These are phyloP conservation scores for Lithophane socia DNA, from an alignment of 2,888 invertebrate genomes.

Conservation along the genomic window DNA sequence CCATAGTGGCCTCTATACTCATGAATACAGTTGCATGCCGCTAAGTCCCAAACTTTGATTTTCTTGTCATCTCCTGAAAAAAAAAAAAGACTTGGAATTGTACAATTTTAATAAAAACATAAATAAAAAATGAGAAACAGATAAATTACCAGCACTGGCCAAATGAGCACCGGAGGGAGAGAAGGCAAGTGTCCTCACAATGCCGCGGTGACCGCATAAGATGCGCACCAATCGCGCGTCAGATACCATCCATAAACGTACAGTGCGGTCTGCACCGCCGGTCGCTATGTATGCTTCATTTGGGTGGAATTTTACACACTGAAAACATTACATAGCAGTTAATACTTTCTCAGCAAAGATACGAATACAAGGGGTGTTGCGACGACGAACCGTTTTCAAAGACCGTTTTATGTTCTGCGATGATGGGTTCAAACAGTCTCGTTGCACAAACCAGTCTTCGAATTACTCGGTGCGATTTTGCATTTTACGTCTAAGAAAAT, in stretches of 20 bases:
- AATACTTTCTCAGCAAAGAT: neutral
- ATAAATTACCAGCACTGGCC: conserved; percentile 93
- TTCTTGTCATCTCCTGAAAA: conserved; percentile 92
- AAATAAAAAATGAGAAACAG: conserved; percentile 1
- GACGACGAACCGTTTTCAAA: no score
- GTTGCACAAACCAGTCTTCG: no score
- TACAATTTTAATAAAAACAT: neutral
- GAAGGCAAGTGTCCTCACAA: conserved; percentile 94
- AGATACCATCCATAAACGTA: conserved; percentile 96
- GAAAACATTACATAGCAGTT: conserved; percentile 30
- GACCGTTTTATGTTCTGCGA: no score
- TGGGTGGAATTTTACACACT: conserved; percentile 97
- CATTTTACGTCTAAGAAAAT: no score
- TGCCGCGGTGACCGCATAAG: conserved; percentile 94
- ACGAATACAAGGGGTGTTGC: neutral
- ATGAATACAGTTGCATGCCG: conserved; percentile 91
- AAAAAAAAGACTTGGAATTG: neutral
- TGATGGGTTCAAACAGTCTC: no score
- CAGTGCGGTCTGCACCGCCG: conserved; percentile 97
- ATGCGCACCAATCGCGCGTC: conserved; percentile 95
- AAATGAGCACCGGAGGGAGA: conserved; percentile 96
- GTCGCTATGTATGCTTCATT: conserved; percentile 97
- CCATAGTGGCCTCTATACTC: conserved; percentile 92
- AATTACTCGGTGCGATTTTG: no score
- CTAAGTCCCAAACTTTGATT: conserved; percentile 94